A percentile compares a stretch with the other conserved stretches of the same genome.
These are phyloP conservation scores for Xenops minutus DNA, from an alignment of 2,797 vertebrate genomes.

Conservation along the genomic window DNA sequence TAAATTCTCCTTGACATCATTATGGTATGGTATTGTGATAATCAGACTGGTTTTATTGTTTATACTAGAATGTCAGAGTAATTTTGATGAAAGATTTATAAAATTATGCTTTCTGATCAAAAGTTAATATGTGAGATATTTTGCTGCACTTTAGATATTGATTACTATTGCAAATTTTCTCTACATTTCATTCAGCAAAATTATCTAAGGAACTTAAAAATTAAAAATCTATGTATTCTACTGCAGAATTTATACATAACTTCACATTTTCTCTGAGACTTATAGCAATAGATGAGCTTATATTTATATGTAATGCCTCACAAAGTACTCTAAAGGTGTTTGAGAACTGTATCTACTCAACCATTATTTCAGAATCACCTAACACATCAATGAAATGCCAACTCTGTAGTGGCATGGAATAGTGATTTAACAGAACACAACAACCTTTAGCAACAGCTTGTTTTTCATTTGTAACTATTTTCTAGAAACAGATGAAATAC, in stretches of 20 bases:
- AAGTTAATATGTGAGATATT: not conserved
- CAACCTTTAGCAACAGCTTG: not conserved
- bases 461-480: not conserved
- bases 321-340: not conserved
- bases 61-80: not conserved
- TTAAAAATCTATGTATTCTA: not conserved
- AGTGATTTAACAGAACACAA: not conserved
- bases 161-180: not conserved
- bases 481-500: not conserved
- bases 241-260: not conserved
- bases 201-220: not conserved
- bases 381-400: not conserved
- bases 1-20: not conserved
- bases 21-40: not conserved
- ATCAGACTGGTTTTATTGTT: not conserved
- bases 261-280: not conserved
- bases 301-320: not conserved
- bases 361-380: not conserved
- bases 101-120: constrained; percentile 4
- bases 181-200: not conserved
- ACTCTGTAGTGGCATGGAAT: not conserved
- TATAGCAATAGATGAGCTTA: not conserved
- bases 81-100: not conserved
- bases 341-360: not conserved
- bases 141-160: constrained; percentile 25